Conservation (phyloP, 2,113 vertebrate species). For the Furnarius figulus region DNA sequence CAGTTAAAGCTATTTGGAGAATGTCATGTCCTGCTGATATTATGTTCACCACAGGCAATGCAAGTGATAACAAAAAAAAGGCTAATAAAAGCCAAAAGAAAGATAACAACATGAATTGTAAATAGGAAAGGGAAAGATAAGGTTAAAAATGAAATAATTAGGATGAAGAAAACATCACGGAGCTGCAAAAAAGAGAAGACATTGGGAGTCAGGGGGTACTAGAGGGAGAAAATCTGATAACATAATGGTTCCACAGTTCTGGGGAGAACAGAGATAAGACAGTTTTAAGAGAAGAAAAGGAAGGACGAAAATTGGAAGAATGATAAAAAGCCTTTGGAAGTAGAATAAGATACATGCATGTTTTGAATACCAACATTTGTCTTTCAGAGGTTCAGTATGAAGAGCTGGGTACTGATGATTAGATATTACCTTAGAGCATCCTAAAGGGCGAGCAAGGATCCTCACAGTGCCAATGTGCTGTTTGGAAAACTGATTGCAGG, state of each 20-base stretch:
- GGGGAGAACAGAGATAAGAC: neutral
- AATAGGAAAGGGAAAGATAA: neutral
- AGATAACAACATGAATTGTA: neutral
- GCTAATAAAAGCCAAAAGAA: neutral
- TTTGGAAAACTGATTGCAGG: neutral
- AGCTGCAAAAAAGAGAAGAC: neutral
- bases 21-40: neutral
- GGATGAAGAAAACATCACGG: neutral
- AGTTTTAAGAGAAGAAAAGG: neutral
- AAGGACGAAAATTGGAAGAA: neutral
- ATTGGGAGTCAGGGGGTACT: neutral
- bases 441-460: neutral
- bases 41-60: neutral
- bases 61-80: neutral
- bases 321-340: neutral
- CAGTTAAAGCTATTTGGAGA: neutral
- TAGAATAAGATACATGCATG: neutral
- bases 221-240: neutral
- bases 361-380: neutral
- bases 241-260: neutral
- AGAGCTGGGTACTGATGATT: neutral
- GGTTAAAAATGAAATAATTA: neutral
- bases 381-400: neutral
- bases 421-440: neutral
- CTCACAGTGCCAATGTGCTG: neutral